A percentile compares a stretch with the other conserved stretches of the same genome.
Conservation (phyloP, 2,797 vertebrate genomes). For the Chaenodraco wilsoni region DNA sequence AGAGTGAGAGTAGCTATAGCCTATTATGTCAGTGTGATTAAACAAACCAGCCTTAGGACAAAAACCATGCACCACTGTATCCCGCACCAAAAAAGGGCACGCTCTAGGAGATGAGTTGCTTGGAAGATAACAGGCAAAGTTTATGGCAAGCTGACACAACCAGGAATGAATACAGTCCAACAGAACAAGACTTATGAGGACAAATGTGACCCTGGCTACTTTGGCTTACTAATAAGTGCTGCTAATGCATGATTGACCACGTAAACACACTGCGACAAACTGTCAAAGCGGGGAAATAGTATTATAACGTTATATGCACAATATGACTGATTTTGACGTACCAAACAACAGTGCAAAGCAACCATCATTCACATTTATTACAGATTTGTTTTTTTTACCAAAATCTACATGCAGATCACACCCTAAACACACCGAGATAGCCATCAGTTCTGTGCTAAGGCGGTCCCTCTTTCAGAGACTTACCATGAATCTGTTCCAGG, state of each 20-base stretch:
- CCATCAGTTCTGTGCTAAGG: slow-evolving; percentile 31
- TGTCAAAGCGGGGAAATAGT: slow-evolving; percentile 33
- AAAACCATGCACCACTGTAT: slow-evolving; percentile 56
- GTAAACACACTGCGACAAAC: slow-evolving; percentile 56
- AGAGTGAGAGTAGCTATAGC: slow-evolving; percentile 62
- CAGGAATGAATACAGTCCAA: slow-evolving; percentile 22
- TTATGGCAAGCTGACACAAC: slow-evolving; percentile 54
- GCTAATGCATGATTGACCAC: slow-evolving; percentile 33
- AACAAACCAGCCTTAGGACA: slow-evolving; percentile 74
- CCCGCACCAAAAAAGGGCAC: slow-evolving; percentile 80
- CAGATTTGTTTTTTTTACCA: slow-evolving; percentile 3
- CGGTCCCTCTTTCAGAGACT: slow-evolving; percentile 72
- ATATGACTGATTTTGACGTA: slow-evolving; percentile 29
- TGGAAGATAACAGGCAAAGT: slow-evolving; percentile 65
- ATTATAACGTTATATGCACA: slow-evolving; percentile 25
- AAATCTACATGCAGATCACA: slow-evolving; percentile 74
- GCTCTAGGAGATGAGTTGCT: slow-evolving; percentile 48
- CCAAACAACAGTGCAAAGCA: slow-evolving; percentile 48
- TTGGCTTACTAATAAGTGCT: slow-evolving; percentile 7
- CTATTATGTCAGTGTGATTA: slow-evolving; percentile 80
- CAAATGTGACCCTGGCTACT: slow-evolving; percentile 20
- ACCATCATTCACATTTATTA: slow-evolving; percentile 37
- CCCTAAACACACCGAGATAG: slow-evolving; percentile 57
- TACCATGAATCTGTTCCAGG: slow-evolving; percentile 92
- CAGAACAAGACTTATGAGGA: slow-evolving; percentile 26